These are phyloP conservation scores for Empidonax traillii DNA, from an alignment of 2,113 vertebrate genomes.

Conservation along the genomic window DNA sequence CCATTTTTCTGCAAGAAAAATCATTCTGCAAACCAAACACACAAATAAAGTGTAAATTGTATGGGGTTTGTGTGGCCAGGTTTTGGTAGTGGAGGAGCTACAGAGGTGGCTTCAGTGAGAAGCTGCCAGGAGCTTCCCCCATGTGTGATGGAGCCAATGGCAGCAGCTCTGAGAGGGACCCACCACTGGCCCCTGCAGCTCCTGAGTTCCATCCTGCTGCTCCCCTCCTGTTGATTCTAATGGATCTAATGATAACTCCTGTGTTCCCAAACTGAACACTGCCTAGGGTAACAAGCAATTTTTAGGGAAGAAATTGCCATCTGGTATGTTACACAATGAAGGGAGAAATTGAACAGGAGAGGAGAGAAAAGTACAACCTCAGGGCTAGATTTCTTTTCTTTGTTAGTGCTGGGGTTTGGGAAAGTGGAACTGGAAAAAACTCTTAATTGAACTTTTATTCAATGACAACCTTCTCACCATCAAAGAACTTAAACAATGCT, in stretches of 20 bases:
- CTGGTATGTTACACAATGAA: background rate
- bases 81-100: background rate
- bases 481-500: background rate
- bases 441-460: background rate
- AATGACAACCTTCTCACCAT: background rate
- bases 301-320: background rate
- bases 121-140: background rate
- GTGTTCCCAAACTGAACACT: background rate
- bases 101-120: background rate
- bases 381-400: background rate
- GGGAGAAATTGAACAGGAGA: background rate
- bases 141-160: too few relatives aligned
- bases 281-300: background rate
- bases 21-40: background rate
- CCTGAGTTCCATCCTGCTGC: background rate
- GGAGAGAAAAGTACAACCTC: background rate
- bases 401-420: background rate
- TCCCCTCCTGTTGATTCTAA: background rate
- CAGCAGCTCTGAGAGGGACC: rapidly evolving
- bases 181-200: background rate
- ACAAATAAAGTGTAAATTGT: background rate
- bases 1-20: background rate
- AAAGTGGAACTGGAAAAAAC: background rate
- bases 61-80: background rate
- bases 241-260: background rate